Evolutionary conservation across 2,888 invertebrate species (phyloP).

Genomic region (Bruchidius siliquastri): DNA sequence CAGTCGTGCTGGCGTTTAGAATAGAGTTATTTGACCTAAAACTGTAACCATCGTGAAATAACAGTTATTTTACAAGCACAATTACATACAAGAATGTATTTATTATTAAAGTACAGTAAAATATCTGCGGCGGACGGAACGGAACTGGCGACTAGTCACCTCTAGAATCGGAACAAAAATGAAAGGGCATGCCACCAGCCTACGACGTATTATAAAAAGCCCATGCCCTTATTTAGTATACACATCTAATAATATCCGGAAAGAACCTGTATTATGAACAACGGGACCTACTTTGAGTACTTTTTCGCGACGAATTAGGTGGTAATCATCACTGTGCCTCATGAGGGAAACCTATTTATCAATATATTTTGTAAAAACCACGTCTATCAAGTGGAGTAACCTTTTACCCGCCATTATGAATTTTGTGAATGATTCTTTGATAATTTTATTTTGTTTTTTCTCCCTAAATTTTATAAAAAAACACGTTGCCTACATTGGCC

Average conservation of each 20-base stretch:
- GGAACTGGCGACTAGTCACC: constrained; percentile 11
- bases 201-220: constrained; percentile 11
- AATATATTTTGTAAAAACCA: constrained; percentile 15
- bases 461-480: not conserved
- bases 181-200: constrained; percentile 8
- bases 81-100: constrained; percentile 36
- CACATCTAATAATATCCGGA: not conserved
- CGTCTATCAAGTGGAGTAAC: constrained; percentile 34
- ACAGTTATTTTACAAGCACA: constrained; percentile 44
- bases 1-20: constrained; percentile 33
- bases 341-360: not conserved
- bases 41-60: constrained; percentile 47
- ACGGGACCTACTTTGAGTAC: not conserved
- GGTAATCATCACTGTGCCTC: not conserved
- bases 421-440: constrained; percentile 35
- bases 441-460: constrained; percentile 5
- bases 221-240: constrained; percentile 1
- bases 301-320: not conserved
- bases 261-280: not conserved
- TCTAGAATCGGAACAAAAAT: constrained; percentile 16
- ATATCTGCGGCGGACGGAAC: constrained; percentile 22
- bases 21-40: constrained; percentile 48
- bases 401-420: constrained; percentile 46
- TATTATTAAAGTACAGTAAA: constrained; percentile 24
- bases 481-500: not conserved